Evolutionary conservation across 2,888 invertebrate species (phyloP), one percentile per base, ranked within the genome.

Genomic region (Glaucopsyche alexis): DNA sequence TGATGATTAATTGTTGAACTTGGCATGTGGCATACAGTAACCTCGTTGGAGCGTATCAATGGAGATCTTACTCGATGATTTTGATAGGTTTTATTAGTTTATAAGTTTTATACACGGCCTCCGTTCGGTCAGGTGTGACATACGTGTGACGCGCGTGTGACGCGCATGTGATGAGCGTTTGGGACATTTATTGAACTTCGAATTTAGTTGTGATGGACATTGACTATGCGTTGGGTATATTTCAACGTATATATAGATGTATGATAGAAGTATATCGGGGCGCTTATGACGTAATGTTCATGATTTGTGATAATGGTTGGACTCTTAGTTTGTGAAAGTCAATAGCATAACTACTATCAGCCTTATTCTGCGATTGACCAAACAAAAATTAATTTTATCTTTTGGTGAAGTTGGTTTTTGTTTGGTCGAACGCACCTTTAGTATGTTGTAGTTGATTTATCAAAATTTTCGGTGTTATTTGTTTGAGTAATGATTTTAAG

Each of bases 171-270:
- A 82, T 74, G 76, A 73, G 76, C 74, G 73, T 73, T 79, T 80
- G 60, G 60, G 60, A 60, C 29, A 29, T 80, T 77, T 73, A 73
- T 75, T 74, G 72, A 79, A 79, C 81, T 82, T 85, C 80, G 83
- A 84, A 84, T 82, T 84, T 85, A 85, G 87, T 76, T 77, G 80
- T 78, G 85, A 82, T 78, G 79, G 78, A 78, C 80, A 79, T 81
- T 79, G 82, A 82, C 81, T 78, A 78, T 79, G 83, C 82, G 84
- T 83, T 83, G 86, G 86, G 87, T 88, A 86, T 85, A 86, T 83
- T 80, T 85, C 81, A 82, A 82, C 83, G 84, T 86, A 84, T 84
- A 79, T 79, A 83, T 88, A 88, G 84, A 86, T 86, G 84, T 88
- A 86, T 85, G 83, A 82, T 83, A 81, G 84, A 86, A 81, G 84